A percentile compares a stretch with the other conserved stretches of the same genome.
phyloP scores from a whole-genome alignment of 2,113 vertebrate genomes.

The Gallinago undulata region DNA sequence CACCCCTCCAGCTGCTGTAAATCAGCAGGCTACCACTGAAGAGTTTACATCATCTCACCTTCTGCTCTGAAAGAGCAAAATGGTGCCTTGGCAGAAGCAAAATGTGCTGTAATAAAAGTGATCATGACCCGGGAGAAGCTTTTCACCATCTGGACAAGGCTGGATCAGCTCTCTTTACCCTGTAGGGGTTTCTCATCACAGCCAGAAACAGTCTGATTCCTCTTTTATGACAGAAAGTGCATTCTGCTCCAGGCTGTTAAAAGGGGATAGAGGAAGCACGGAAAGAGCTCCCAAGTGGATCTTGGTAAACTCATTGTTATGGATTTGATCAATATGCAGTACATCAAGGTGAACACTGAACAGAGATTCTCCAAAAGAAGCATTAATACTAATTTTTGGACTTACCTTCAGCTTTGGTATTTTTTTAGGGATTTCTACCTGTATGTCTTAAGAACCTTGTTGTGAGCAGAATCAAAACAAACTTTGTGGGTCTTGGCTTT shows the following conservation, averaged over 20 bases:
- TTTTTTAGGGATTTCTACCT: not conserved
- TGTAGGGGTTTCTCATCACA: not conserved
- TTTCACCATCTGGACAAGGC: constrained; percentile 26
- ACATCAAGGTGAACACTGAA: not conserved
- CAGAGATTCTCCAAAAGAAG: not conserved
- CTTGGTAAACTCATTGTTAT: not conserved
- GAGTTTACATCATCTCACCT: constrained; percentile 10
- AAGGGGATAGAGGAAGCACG: not conserved
- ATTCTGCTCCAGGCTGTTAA: not conserved
- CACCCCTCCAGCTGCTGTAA: not conserved
- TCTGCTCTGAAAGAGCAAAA: not conserved
- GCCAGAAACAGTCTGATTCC: not conserved
- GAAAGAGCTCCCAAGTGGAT: not conserved
- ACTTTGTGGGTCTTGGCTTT: not conserved
- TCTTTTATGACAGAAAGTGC: constrained; percentile 12
- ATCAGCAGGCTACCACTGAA: not conserved
- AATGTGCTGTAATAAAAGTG: not conserved
- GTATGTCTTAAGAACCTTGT: not conserved
- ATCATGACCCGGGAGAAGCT: not conserved
- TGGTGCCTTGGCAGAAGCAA: not conserved
- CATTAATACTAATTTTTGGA: not conserved
- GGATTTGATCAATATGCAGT: not conserved
- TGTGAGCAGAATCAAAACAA: not conserved
- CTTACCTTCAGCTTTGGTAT: not conserved
- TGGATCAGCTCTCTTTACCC: not conserved